Base-by-base conservation (phyloP, 2,113 vertebrate species). In the Taxidea taxus region DNA sequence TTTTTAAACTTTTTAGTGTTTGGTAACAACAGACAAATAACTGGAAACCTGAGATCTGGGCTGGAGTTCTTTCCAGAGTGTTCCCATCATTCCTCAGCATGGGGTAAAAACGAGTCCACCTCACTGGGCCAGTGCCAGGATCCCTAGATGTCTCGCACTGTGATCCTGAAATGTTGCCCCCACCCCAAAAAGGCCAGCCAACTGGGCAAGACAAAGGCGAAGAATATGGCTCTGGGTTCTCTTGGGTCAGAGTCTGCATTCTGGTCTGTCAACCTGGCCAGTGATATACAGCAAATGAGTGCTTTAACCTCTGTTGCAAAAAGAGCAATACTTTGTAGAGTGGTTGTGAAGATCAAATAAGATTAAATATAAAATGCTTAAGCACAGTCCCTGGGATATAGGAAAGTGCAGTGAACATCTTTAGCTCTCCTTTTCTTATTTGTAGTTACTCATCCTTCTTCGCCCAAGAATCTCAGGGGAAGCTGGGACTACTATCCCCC, bases 11-110 rank as follows among this genome's bases (percentile, higher is more conserved):
- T 97, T 97, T 4, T 0, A 98, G 95, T 98, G 97, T 98, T 99
- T 99, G 97, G 97, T 98, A 98, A 98, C 98, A 99, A 98, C 98
- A 98, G 97, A 98, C 94, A 98, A 98, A 98, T 98, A 98, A 98
- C 98, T 97, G 97, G 98, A 98, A 99, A 99, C 97, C 82, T 97
- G 20, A 64, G 91, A 95, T 64, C 90, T 95, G 92, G 68, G 92
- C 68, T 97, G 98, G 96, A 98, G 95, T 77, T 91, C n/a, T 83
- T 98, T 97, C 97, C 98, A 98, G 86, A 90, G 39, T 93, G 95
- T 97, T 97, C 96, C 72, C 94, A 97, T 97, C 95, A 97, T 93
- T 97, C 96, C 97, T 89, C 97, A 87, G 96, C 23, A 90, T 29
- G 29, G 96, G 96, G 98, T 95, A 94, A 97, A 97, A 97, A 95